Evolutionary conservation across 35 echinoderm and acorn worm species (phyloP), one percentile per base, ranked within the genome.

Genomic region (Hemicentrotus pulcherrimus): DNA sequence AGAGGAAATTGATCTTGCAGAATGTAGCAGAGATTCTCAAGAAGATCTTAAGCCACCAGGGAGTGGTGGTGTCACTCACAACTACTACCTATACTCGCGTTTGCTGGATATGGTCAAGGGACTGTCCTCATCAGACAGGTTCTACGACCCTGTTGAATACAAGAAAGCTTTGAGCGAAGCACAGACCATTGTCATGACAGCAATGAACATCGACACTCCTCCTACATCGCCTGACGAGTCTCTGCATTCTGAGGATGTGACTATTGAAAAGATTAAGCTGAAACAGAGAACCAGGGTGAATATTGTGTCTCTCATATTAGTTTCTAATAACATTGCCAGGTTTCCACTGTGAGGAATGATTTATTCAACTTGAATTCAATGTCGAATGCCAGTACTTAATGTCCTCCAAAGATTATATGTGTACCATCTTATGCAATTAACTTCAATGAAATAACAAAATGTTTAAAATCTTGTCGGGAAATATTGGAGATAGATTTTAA

Each of bases 121-220:
- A 11, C 95, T 98, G 16, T 88, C 95, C 28, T 31, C 85, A n/a
- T 32, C 92, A 10, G 92, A 92, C 30, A 31, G 61, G 15, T 98
- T 96, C 58, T 92, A 86, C 1, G 94, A 95, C 32, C 91, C 60
- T 13, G 91, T 41, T 13, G 94, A 98, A 33, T 91, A 96, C 35
- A 55, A 94, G 31, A 59, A 55, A 46, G 96, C 95, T 31, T 41
- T 88, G 86, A 55, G 94, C 28, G 96, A 95, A 31, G 96, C 96
- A 9, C 78, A 95, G 87, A 55, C 92, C 32, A 85, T 96, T 22
- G 92, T 98, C 46, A 94, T 98, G 50, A 96, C 96, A 14, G 96
- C 96, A 31, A 24, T 96, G 33, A 92, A 95, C 8, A 65, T 98
- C 6, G 32, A 12, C 13, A 98, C 97, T 31, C 97, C 97, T 32